Evolutionary conservation across 2,888 invertebrate genomes (phyloP).

Genomic region (Acleris sparsana): DNA sequence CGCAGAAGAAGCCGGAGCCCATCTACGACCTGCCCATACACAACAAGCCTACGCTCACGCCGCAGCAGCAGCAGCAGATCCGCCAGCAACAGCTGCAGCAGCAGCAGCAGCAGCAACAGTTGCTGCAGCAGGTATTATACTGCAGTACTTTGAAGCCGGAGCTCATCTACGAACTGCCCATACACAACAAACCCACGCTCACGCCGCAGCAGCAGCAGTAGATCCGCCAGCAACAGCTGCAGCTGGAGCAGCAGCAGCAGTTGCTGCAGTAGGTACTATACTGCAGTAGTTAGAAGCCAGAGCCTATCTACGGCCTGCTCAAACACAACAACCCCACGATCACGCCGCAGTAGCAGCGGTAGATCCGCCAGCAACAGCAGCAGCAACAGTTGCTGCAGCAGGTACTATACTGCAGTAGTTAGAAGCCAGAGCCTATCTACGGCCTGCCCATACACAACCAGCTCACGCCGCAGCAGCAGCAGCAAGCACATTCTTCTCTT

Average conservation of each 20-base stretch:
- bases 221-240: conserved; percentile 52
- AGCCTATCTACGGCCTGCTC: conserved; percentile 75
- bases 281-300: conserved; percentile 56
- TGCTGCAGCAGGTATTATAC: conserved; percentile 43
- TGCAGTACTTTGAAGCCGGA: conserved; percentile 59
- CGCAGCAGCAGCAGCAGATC: conserved; percentile 63
- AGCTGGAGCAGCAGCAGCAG: conserved; percentile 46
- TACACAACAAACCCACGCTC: conserved; percentile 72
- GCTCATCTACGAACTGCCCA: conserved; percentile 74
- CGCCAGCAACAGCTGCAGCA: conserved; percentile 51
- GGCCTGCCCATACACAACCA: conserved; percentile 77
- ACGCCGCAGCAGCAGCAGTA: conserved; percentile 65
- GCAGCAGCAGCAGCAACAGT: conserved; percentile 45
- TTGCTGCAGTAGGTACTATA: conserved; percentile 44
- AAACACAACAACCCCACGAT: conserved; percentile 74
- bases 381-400: conserved; percentile 39
- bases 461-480: conserved; percentile 64
- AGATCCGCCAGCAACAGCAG: conserved; percentile 52
- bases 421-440: conserved; percentile 74
- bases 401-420: background rate
- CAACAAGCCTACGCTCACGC: conserved; percentile 69
- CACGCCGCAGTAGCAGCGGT: conserved; percentile 64
- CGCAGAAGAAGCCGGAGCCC: conserved; percentile 65
- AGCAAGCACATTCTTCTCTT: conserved; percentile 43
- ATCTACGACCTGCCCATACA: conserved; percentile 77